These are phyloP conservation scores for Laticauda colubrina DNA, from an alignment of 2,113 vertebrate genomes.

Conservation along the genomic window DNA sequence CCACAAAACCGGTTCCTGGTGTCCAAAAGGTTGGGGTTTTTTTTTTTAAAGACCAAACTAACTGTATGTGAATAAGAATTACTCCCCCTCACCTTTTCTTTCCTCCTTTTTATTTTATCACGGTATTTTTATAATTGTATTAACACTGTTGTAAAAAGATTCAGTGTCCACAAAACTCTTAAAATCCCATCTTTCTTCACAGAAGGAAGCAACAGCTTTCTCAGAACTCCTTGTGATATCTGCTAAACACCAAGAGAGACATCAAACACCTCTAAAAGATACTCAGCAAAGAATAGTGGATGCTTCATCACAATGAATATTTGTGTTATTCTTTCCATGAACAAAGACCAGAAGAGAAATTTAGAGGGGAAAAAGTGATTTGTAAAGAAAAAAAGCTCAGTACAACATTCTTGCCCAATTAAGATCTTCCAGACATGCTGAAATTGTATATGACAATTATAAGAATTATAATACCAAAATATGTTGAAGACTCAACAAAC, in stretches of 20 bases:
- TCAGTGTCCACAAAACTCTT: no score
- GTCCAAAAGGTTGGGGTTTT: no score
- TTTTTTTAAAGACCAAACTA: not conserved
- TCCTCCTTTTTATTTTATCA: not conserved
- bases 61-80: not conserved
- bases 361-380: not conserved
- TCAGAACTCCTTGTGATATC: not conserved
- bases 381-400: not conserved
- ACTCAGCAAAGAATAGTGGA: no score
- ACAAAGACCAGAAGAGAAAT: not conserved
- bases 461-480: not conserved
- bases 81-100: not conserved
- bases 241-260: not conserved
- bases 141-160: not conserved
- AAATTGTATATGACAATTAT: not conserved
- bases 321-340: not conserved
- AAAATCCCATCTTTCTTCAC: not conserved
- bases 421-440: not conserved
- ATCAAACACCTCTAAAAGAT: not conserved
- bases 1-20: no score
- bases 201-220: not conserved
- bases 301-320: not conserved
- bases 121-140: not conserved
- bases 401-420: not conserved
- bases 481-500: not conserved